These are phyloP conservation scores for Datnioides undecimradiatus DNA, from an alignment of 2,113 vertebrate species.

Conservation along the genomic window DNA sequence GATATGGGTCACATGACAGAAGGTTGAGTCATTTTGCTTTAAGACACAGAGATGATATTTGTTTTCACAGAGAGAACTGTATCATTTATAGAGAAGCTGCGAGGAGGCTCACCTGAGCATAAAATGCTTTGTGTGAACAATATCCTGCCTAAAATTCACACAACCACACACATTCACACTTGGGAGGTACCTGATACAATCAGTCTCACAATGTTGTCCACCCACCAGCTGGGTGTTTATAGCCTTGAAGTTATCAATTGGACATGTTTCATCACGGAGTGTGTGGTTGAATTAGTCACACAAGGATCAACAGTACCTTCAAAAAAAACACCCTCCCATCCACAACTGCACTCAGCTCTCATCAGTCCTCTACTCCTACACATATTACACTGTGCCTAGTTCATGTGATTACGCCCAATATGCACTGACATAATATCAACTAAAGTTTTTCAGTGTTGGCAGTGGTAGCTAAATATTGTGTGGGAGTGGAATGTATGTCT, in stretches of 20 bases:
- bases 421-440: neutral
- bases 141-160: neutral
- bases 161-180: conserved; percentile 9
- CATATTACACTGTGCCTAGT: neutral
- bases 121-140: neutral
- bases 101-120: neutral
- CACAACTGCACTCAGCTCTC: conserved; percentile 18
- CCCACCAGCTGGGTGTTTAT: conserved; percentile 60
- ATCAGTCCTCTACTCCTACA: conserved; percentile 30
- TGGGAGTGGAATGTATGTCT: neutral
- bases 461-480: neutral
- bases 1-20: neutral
- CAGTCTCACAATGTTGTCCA: conserved; percentile 31
- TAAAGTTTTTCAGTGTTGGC: neutral
- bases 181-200: conserved; percentile 30
- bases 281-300: conserved; percentile 56
- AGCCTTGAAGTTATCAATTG: conserved; percentile 59
- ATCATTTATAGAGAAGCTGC: neutral
- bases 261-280: conserved; percentile 55
- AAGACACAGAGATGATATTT: neutral
- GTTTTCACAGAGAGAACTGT: neutral
- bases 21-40: neutral
- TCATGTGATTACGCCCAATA: neutral
- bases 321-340: conserved; percentile 13
- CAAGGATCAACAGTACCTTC: conserved; percentile 34